These are phyloP conservation scores for Scartelaos histophorus DNA, from an alignment of 2,113 vertebrate species.

Conservation along the genomic window DNA sequence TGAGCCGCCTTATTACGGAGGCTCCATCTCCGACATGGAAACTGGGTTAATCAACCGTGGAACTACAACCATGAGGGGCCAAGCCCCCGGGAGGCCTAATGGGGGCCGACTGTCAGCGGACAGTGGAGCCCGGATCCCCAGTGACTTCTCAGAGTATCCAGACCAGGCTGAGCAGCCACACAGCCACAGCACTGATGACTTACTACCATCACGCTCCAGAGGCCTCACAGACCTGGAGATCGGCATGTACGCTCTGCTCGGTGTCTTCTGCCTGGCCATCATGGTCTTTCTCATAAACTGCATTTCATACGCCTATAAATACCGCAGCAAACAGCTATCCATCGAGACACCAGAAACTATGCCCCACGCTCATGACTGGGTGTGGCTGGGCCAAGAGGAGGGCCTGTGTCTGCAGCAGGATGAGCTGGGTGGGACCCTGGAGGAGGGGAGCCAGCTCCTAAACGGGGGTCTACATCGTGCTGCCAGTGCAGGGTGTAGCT, in stretches of 20 bases:
- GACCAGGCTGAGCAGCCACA: constrained; percentile 82
- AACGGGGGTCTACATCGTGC: constrained; percentile 76
- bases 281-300: constrained; percentile 96
- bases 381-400: constrained; percentile 92
- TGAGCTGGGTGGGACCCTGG: constrained; percentile 74
- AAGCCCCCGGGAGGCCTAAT: constrained; percentile 69
- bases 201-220: constrained; percentile 73
- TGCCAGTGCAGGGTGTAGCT: constrained; percentile 52
- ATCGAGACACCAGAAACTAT: constrained; percentile 82
- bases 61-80: constrained; percentile 75
- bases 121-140: constrained; percentile 77
- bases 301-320: constrained; percentile 89
- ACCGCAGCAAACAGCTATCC: constrained; percentile 89
- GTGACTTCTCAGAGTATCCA: constrained; percentile 88
- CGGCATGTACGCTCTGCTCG: constrained; percentile 95
- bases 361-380: constrained; percentile 95
- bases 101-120: constrained; percentile 75
- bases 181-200: constrained; percentile 75
- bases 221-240: constrained; percentile 91
- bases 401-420: constrained; percentile 79
- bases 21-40: constrained; percentile 80
- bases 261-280: constrained; percentile 95
- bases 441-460: constrained; percentile 83
- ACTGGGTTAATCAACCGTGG: constrained; percentile 76
- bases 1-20: constrained; percentile 72